phyloP scores from a whole-genome alignment of 2,113 vertebrate species.

The Apteryx mantelli region DNA sequence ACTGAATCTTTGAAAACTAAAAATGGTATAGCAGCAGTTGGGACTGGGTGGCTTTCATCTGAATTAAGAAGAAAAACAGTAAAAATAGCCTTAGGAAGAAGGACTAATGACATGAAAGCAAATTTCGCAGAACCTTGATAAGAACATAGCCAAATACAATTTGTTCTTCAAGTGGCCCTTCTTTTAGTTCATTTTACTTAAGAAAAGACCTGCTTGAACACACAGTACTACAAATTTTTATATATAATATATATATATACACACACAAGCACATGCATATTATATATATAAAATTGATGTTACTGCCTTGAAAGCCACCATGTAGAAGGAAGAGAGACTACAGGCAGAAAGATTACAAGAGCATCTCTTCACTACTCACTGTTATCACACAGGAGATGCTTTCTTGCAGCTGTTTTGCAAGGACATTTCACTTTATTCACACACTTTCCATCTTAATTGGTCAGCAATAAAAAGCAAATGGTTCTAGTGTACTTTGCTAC shows the following conservation, averaged over 20 bases:
- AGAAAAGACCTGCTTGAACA: not conserved
- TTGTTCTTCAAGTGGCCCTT: not conserved
- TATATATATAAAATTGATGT: not conserved
- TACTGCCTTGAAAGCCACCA: not conserved
- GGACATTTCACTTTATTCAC: conserved; percentile 38
- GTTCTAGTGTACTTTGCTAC: conserved; percentile 36
- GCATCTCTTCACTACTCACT: not conserved
- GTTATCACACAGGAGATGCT: not conserved
- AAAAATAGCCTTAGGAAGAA: not conserved
- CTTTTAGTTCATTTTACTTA: conserved; percentile 24
- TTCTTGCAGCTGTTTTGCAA: conserved; percentile 31
- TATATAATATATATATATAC: accelerated
- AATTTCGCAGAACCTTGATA: not conserved
- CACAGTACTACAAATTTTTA: not conserved
- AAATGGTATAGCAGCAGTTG: not conserved
- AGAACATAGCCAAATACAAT: not conserved
- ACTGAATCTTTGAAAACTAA: not conserved
- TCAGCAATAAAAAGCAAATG: conserved; percentile 64
- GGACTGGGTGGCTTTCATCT: not conserved
- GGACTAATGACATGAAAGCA: not conserved
- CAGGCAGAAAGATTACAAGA: not conserved
- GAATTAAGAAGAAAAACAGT: not conserved
- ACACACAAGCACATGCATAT: accelerated
- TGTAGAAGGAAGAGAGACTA: not conserved
- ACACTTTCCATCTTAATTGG: conserved; percentile 60